Percentiles rank a stretch among this genome's conserved stretches.
phyloP scores from a whole-genome alignment of 2,888 invertebrate species.

The Eudasyphora cyanicolor region DNA sequence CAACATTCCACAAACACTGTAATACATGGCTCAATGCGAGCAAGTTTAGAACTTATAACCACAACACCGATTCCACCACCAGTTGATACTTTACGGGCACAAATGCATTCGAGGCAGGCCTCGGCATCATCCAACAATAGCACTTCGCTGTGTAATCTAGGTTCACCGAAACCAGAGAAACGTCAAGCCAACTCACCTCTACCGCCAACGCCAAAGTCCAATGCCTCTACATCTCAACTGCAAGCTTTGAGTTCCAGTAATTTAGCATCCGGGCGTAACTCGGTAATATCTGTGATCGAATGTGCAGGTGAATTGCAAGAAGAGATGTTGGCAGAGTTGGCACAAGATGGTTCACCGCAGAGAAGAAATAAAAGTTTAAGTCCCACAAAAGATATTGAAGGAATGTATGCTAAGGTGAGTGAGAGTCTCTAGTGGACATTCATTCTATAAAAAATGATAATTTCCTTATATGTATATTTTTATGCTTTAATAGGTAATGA shows the following conservation, averaged over 20 bases:
- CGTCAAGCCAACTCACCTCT: slow-evolving; percentile 93
- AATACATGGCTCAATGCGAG: slow-evolving; percentile 40
- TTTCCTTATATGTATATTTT: background rate
- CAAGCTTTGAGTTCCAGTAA: slow-evolving; percentile 76
- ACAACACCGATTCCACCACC: slow-evolving; percentile 81
- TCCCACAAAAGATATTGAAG: slow-evolving; percentile 88
- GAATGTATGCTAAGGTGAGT: slow-evolving; percentile 93
- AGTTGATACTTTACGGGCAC: slow-evolving; percentile 83
- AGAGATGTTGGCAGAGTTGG: slow-evolving; percentile 45
- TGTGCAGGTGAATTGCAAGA: slow-evolving; percentile 66
- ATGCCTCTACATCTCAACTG: slow-evolving; percentile 68
- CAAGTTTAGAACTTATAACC: slow-evolving; percentile 54
- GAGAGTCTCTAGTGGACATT: background rate
- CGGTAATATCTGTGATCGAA: slow-evolving; percentile 79
- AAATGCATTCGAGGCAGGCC: slow-evolving; percentile 81
- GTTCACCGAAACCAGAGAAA: slow-evolving; percentile 94
- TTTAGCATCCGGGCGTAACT: slow-evolving; percentile 78
- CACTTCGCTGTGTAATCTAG: slow-evolving; percentile 87
- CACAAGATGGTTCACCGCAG: slow-evolving; percentile 72
- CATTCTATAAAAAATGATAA: background rate
- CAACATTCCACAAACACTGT: slow-evolving; percentile 51
- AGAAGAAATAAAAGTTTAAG: slow-evolving; percentile 80
- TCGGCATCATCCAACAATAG: slow-evolving; percentile 84
- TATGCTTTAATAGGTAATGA: slow-evolving; percentile 77
- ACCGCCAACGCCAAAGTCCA: slow-evolving; percentile 87